These are phyloP conservation scores for Asarcornis scutulata DNA, from an alignment of 2,113 vertebrate species.

Conservation along the genomic window DNA sequence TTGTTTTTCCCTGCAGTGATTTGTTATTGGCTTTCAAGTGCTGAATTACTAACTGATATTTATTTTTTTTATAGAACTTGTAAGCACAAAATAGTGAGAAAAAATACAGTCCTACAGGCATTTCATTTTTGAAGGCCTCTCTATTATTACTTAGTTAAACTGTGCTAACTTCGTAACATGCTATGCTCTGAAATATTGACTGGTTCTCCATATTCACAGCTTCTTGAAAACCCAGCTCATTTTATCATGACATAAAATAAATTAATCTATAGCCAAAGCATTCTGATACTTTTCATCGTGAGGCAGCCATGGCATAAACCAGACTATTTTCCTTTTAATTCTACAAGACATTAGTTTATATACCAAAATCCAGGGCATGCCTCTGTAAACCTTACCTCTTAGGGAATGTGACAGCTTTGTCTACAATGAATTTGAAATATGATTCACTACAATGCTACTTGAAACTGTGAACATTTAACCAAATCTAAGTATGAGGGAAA, in stretches of 20 bases:
- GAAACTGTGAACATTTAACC: conserved; percentile 56
- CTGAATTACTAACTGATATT: neutral
- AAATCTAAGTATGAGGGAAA: conserved; percentile 62
- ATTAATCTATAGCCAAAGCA: neutral
- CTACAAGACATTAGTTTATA: neutral
- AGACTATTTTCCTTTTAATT: conserved; percentile 32
- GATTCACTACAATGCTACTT: conserved; percentile 54
- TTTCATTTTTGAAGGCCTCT: neutral
- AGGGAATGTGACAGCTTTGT: conserved; percentile 38
- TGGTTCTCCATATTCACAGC: neutral
- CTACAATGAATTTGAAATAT: conserved; percentile 64
- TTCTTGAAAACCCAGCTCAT: conserved; percentile 31
- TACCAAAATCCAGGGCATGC: conserved; percentile 42
- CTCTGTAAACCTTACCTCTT: conserved; percentile 33
- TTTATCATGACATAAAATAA: conserved; percentile 46
- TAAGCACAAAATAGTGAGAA: neutral
- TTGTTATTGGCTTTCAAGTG: neutral
- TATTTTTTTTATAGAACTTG: neutral
- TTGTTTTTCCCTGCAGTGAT: neutral
- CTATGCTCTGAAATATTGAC: conserved; percentile 5
- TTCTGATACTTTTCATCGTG: neutral
- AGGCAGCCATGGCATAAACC: conserved; percentile 14
- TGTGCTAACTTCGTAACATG: neutral
- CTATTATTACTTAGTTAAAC: conserved; percentile 2
- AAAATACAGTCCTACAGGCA: neutral